Percentiles rank a stretch among this genome's conserved stretches.
Conservation (phyloP, 1,140 invertebrate genomes). For the Chironomus striatipennis region DNA sequence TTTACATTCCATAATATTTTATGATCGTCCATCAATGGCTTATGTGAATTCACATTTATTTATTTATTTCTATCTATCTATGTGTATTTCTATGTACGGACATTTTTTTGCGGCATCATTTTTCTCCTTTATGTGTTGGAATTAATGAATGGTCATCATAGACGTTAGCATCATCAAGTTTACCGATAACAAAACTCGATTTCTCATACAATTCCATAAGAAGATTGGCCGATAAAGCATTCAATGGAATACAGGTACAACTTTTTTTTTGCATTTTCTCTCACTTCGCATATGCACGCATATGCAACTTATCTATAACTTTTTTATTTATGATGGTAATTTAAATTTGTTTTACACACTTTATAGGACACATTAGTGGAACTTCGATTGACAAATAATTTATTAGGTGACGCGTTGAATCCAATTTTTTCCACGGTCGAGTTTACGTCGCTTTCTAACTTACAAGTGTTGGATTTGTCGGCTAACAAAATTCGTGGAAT, state of each 20-base stretch:
- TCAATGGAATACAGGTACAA: conserved; percentile 50
- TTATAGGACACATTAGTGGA: conserved; percentile 52
- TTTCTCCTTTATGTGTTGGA: not conserved
- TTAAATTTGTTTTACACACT: not conserved
- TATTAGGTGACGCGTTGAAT: conserved; percentile 79
- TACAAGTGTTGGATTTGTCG: conserved; percentile 67
- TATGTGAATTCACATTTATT: too few relatives aligned
- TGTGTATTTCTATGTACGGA: not conserved
- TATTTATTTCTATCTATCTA: too few relatives aligned
- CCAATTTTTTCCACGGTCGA: conserved; percentile 81
- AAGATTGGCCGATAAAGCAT: conserved; percentile 65
- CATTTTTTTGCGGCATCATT: not conserved
- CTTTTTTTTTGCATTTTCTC: not conserved
- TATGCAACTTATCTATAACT: not conserved
- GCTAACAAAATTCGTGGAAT: conserved; percentile 69
- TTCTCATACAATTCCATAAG: conserved; percentile 72
- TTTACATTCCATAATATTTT: not conserved
- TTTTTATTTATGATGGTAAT: not conserved
- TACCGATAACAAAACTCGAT: conserved; percentile 65
- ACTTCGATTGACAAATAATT: conserved; percentile 65
- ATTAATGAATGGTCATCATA: conserved; percentile 29
- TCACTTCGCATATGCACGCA: not conserved
- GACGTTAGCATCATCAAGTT: conserved; percentile 49
- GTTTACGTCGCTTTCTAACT: conserved; percentile 60
- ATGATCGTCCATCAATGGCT: conserved; percentile 6